A percentile compares a stretch with the other conserved stretches of the same genome.
These are phyloP conservation scores for Hirtodrosophila alboralis DNA, from an alignment of 2,888 invertebrate species.

Conservation along the genomic window DNA sequence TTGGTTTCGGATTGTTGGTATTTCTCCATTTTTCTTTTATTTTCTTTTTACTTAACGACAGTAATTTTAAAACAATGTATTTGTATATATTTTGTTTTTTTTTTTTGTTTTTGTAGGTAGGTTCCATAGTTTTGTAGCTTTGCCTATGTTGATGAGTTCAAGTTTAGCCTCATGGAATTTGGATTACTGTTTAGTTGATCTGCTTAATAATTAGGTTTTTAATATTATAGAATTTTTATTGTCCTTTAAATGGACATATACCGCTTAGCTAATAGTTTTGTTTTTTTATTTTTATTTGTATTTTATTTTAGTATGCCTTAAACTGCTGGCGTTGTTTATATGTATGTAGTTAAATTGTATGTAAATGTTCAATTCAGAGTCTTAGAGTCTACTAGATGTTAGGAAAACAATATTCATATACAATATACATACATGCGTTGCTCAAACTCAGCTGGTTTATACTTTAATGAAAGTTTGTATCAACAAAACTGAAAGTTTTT, in stretches of 20 bases:
- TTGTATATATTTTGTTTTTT: slow-evolving; percentile 32
- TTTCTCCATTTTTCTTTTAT: slow-evolving; percentile 26
- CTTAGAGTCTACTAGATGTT: slow-evolving; percentile 61
- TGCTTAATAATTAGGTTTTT: slow-evolving; percentile 37
- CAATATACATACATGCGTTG: slow-evolving; percentile 23
- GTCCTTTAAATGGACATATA: slow-evolving; percentile 79
- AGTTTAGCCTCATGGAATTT: slow-evolving; percentile 46
- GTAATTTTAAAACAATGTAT: slow-evolving; percentile 63
- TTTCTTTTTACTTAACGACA: slow-evolving; percentile 59
- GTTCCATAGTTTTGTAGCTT: slow-evolving; percentile 48
- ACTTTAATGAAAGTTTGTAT: slow-evolving; percentile 43
- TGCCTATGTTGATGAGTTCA: slow-evolving; percentile 45
- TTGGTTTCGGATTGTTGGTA: slow-evolving; percentile 33
- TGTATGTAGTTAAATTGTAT: slow-evolving; percentile 14
- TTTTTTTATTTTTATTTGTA: slow-evolving; percentile 12
- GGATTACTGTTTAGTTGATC: slow-evolving; percentile 45
- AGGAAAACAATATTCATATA: slow-evolving; percentile 64
- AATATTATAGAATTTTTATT: slow-evolving; percentile 72
- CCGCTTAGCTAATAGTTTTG: slow-evolving; percentile 61
- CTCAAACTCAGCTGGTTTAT: slow-evolving; percentile 52
- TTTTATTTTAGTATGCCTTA: slow-evolving; percentile 35
- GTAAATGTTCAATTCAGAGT: slow-evolving; percentile 37
- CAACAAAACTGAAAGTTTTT: slow-evolving; percentile 67
- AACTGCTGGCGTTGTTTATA: slow-evolving; percentile 41
- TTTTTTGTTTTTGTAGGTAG: slow-evolving; percentile 29